Evolutionary conservation across 2,888 invertebrate genomes (phyloP).

Genomic region (Cryptocheilus praepositus): DNA sequence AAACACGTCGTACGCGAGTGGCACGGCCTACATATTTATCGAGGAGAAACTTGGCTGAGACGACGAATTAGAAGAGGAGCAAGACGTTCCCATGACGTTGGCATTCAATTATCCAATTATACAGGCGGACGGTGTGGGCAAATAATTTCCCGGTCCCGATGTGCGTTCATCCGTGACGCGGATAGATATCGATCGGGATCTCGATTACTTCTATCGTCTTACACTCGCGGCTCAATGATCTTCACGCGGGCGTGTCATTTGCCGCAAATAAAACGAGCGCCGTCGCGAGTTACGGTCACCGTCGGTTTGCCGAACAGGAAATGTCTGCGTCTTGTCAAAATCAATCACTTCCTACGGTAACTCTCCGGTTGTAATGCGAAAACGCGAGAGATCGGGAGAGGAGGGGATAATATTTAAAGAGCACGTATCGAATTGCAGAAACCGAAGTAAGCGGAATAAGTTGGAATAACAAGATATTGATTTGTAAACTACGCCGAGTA

Average conservation of each 20-base stretch:
- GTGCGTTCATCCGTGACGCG: conserved; percentile 24
- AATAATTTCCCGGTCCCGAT: conserved; percentile 6
- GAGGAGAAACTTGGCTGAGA: conserved; percentile 4
- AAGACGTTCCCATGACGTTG: conserved; percentile 16
- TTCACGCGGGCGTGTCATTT: not conserved
- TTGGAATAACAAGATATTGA: no score
- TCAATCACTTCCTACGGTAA: no score
- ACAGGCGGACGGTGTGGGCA: conserved; percentile 8
- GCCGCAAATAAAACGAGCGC: not conserved
- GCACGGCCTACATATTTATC: conserved; percentile 14
- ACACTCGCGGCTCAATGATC: conserved; percentile 9
- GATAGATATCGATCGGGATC: conserved; percentile 29
- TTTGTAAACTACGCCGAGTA: no score
- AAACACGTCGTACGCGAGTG: not conserved
- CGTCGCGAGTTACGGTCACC: no score
- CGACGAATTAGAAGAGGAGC: conserved; percentile 1
- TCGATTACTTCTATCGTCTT: conserved; percentile 28
- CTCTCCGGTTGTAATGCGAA: no score
- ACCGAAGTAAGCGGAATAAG: no score
- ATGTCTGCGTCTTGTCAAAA: no score
- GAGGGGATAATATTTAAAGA: no score
- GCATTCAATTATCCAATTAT: conserved; percentile 23
- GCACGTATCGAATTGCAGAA: no score
- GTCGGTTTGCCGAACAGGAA: no score
- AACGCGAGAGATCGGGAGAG: no score